These are phyloP conservation scores for Theretra japonica DNA, from an alignment of 2,888 invertebrate genomes.

Conservation along the genomic window DNA sequence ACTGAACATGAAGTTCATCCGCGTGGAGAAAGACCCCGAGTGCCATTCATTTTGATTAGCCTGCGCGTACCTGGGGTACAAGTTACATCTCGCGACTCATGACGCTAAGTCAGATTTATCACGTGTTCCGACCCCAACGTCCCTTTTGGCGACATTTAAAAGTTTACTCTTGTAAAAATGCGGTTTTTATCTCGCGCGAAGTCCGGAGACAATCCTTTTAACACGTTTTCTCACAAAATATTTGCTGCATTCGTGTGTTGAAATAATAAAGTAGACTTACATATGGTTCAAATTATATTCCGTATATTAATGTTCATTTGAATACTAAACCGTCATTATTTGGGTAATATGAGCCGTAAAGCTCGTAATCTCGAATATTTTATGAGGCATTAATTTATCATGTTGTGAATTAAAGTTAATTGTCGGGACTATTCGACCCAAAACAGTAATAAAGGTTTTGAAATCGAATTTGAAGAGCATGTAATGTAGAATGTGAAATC, in stretches of 20 bases:
- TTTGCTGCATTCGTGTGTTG: slow-evolving; percentile 4
- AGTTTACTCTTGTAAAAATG: slow-evolving; percentile 19
- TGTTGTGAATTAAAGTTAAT: background rate
- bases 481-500: slow-evolving; percentile 11
- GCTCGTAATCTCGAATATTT: background rate
- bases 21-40: slow-evolving; percentile 14
- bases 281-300: background rate
- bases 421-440: background rate
- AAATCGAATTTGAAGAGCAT: background rate
- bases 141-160: slow-evolving; percentile 50
- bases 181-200: slow-evolving; percentile 5
- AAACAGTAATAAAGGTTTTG: background rate
- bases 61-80: slow-evolving; percentile 59
- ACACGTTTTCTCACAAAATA: background rate
- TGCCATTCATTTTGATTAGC: slow-evolving; percentile 74
- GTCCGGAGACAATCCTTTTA: background rate
- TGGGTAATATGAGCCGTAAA: too few species aligned
- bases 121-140: slow-evolving; percentile 53
- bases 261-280: background rate
- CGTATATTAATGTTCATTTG: background rate
- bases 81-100: slow-evolving; percentile 57
- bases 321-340: too few species aligned
- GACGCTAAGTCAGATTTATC: slow-evolving; percentile 79
- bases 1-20: slow-evolving; percentile 1
- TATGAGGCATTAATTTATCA: background rate